Conservation (phyloP, 2,888 invertebrate genomes). For the Stenodema calcarata region DNA sequence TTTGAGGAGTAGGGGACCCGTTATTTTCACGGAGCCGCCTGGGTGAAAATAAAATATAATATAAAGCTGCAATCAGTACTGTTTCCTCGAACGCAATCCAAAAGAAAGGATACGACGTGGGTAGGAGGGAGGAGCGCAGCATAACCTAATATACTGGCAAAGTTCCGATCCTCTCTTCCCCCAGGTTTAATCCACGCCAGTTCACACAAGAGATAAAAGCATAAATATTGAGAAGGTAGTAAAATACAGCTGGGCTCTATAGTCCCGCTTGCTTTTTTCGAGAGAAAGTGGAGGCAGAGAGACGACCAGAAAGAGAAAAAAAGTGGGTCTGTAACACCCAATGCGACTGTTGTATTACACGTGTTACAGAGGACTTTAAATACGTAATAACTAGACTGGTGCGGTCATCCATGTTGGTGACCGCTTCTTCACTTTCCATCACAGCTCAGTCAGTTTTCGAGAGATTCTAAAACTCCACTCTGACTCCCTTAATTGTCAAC, state of each 20-base stretch:
- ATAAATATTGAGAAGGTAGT: slow-evolving; percentile 47
- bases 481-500: slow-evolving; percentile 17
- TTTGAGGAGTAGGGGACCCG: not conserved
- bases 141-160: slow-evolving; percentile 49
- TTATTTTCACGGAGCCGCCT: not conserved
- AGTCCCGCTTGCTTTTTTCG: not conserved
- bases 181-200: slow-evolving; percentile 47
- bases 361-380: slow-evolving; percentile 39
- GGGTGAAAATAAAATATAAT: slow-evolving; percentile 36
- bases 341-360: slow-evolving; percentile 34
- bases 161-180: slow-evolving; percentile 37
- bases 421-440: slow-evolving; percentile 22
- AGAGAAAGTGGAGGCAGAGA: not conserved
- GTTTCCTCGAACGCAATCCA: slow-evolving; percentile 41
- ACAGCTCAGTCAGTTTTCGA: not conserved
- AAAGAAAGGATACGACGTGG: not conserved
- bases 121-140: not conserved
- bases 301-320: not conserved
- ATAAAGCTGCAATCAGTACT: slow-evolving; percentile 39
- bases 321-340: not conserved
- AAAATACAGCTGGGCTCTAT: slow-evolving; percentile 38
- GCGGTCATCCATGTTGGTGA: not conserved
- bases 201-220: slow-evolving; percentile 48
- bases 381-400: slow-evolving; percentile 37
- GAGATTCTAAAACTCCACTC: not conserved